Conservation (phyloP, 35 echinoderm and acorn worm species). For the Holothuria glaberrima region DNA sequence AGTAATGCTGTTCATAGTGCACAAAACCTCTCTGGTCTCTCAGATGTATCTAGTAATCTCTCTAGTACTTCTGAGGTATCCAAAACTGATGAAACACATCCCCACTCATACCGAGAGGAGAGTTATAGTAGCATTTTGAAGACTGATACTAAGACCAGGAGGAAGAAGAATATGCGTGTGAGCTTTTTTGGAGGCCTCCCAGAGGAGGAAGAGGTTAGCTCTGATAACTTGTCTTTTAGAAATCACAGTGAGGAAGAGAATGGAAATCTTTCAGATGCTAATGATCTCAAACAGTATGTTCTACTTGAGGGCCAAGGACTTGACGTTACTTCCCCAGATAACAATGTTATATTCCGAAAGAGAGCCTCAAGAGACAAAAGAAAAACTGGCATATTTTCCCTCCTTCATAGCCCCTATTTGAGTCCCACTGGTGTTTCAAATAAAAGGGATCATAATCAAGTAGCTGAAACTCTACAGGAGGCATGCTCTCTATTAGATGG, state of each 20-base stretch:
- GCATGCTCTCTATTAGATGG: too few species aligned
- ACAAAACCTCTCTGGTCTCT: too few species aligned
- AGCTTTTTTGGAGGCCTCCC: conserved; percentile 30
- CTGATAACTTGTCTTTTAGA: background rate
- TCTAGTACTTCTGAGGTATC: too few species aligned
- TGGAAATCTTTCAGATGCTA: background rate
- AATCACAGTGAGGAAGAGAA: background rate
- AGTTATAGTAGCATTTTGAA: background rate
- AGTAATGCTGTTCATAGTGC: too few species aligned
- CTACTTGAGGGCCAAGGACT: conserved; percentile 61
- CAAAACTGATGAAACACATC: too few species aligned
- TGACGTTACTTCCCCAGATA: conserved; percentile 90
- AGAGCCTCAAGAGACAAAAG: conserved; percentile 48
- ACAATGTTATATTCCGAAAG: conserved; percentile 67
- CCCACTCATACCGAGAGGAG: too few species aligned
- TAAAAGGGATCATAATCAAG: too few species aligned
- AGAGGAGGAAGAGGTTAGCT: background rate
- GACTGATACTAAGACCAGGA: background rate
- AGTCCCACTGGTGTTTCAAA: background rate
- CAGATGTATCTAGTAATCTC: too few species aligned
- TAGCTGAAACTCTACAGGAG: too few species aligned
- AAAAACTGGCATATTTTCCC: conserved; percentile 31
- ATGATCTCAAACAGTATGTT: background rate
- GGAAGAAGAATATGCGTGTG: conserved; percentile 38
- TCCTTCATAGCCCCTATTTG: background rate